Evolutionary conservation across 2,797 vertebrate genomes (phyloP).

Genomic region (Carapus acus): DNA sequence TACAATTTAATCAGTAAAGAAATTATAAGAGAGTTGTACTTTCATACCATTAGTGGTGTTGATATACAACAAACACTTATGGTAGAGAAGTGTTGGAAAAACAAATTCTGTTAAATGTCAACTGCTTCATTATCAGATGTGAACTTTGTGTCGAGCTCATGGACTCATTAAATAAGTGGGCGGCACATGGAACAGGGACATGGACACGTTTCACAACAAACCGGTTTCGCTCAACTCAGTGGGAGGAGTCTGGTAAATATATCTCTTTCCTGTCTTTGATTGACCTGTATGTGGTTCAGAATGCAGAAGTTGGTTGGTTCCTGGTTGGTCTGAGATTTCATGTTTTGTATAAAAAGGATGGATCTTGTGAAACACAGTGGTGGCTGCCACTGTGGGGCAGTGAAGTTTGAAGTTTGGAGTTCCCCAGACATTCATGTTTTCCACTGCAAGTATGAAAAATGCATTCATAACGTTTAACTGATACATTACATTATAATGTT

Average conservation of each 20-base stretch:
- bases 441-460: constrained; percentile 84
- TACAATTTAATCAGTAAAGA: no score
- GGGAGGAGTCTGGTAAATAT: constrained; percentile 3
- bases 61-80: no score
- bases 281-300: background rate
- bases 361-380: constrained; percentile 85
- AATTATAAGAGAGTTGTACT: no score
- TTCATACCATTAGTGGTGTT: constrained; percentile 6
- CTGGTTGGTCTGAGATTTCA: background rate
- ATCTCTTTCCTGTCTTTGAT: background rate
- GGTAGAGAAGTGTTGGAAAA: background rate
- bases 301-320: background rate
- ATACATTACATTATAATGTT: background rate
- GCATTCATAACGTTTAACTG: background rate
- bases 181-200: constrained; percentile 15
- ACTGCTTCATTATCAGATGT: constrained; percentile 22
- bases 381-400: constrained; percentile 89
- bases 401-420: constrained; percentile 87
- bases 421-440: constrained; percentile 84
- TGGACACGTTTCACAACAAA: constrained; percentile 48
- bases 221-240: constrained; percentile 30
- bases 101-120: constrained; percentile 13
- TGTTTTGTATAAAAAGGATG: constrained; percentile 63
- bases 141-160: constrained; percentile 23
- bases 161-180: constrained; percentile 11